phyloP scores from a whole-genome alignment of 2,888 invertebrate species.

The Phengaris alcon region DNA sequence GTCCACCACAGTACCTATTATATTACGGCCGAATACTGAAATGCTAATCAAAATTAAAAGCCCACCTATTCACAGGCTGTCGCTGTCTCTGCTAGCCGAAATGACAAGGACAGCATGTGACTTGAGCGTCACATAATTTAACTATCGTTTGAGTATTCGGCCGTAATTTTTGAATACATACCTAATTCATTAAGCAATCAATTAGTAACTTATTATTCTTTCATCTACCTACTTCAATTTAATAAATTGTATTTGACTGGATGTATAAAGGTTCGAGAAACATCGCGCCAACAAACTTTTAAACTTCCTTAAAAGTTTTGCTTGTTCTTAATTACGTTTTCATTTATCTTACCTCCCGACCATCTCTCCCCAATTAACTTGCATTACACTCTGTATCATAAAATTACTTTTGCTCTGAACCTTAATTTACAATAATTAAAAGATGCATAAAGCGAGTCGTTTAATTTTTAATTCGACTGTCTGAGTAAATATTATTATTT shows the following conservation, averaged over 20 bases:
- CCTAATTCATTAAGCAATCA: neutral
- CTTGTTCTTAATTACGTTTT: conserved; percentile 73
- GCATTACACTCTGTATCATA: conserved; percentile 45
- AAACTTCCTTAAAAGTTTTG: conserved; percentile 66
- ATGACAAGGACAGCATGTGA: too few species aligned
- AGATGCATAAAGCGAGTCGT: conserved; percentile 25
- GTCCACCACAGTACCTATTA: too few species aligned
- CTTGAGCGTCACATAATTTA: too few species aligned
- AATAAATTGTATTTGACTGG: conserved; percentile 43
- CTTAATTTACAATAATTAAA: neutral
- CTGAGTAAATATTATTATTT: too few species aligned
- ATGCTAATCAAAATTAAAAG: too few species aligned
- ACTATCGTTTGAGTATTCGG: too few species aligned
- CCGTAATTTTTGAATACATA: too few species aligned
- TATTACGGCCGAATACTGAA: too few species aligned
- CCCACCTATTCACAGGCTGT: too few species aligned
- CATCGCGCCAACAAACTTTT: conserved; percentile 63
- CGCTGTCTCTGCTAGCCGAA: too few species aligned
- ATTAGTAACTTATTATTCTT: neutral
- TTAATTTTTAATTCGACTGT: neutral
- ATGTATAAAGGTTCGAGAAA: conserved; percentile 51
- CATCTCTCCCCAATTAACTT: conserved; percentile 45
- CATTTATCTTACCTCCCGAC: conserved; percentile 67
- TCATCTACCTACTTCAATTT: neutral
- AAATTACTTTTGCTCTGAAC: conserved; percentile 37